Evolutionary conservation across 2,113 vertebrate genomes (phyloP), one percentile per base, ranked within the genome.

Genomic region (Nestor notabilis): DNA sequence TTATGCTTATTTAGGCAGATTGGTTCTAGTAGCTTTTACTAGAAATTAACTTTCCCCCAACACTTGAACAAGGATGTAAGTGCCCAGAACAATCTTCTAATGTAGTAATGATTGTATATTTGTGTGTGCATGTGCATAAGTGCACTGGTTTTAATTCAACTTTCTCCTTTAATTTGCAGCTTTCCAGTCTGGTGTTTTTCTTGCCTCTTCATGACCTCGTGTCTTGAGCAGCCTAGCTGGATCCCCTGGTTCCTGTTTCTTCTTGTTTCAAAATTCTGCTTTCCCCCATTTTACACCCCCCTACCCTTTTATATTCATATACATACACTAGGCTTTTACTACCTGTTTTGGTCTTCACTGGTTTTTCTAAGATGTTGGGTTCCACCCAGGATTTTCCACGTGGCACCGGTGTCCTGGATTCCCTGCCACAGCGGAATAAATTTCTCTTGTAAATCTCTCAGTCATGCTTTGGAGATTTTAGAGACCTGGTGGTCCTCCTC

Each of bases 101-200:
- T 78, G 18, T 55, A 85, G 46, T 92, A 83, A 47, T 3, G 9
- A 87, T 60, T 94, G 80, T 95, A 3, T 95, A 29, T 96, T 86
- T 97, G 35, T 89, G 12, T 87, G 43, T 93, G 71, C n/a, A 28
- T 66, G 79, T 92, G 87, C 66, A 5, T 56, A 89, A 95, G 61
- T 52, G 50, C 89, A 49, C 83, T 89, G 92, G 52, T 97, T 97
- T 97, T 97, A 97, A 97, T 93, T 95, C 80, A 61, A 41, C 92
- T 97, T 97, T 97, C 90, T 97, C 47, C 94, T 97, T 96, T 97
- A 89, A 97, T 97, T 97, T 97, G 92, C 96, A 97, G 97, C 94
- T 31, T 89, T 94, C 95, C 92, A 83, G 95, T 95, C 86, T 97
- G 97, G 80, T 97, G 96, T 95, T 95, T 97, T 84, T 97, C 94